Base-by-base conservation (phyloP, 2,888 invertebrate genomes). In the Agelastica alni region DNA sequence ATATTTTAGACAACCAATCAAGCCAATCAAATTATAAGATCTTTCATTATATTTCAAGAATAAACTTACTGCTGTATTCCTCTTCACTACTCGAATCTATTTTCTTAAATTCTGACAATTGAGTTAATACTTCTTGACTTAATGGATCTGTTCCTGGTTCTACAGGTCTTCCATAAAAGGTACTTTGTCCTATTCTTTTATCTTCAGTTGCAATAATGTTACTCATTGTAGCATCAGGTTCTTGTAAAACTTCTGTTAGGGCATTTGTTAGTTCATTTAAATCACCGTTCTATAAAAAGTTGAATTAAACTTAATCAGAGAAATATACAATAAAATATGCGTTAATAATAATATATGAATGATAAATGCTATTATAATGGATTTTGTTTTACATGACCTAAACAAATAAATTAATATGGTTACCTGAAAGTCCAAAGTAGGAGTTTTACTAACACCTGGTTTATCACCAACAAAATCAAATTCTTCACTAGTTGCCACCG, bases 31-130 rank as follows among this genome's bases (percentile, higher is more conserved):
- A n/a, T n/a, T n/a, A n/a, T n/a, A n/a, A n/a, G n/a, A n/a, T n/a
- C n/a, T n/a, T n/a, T n/a, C n/a, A n/a, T n/a, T n/a, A n/a, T n/a
- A n/a, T n/a, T n/a, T n/a, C n/a, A n/a, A n/a, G n/a, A 6, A 32
- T 52, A 44, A 53, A 64, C 68, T 64, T 55, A 61, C 52, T 53
- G 65, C 69, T 70, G 55, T 63, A 68, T 48, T 68, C 86, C 80
- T 89, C 89, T 69, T 89, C 89, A 47, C 86, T 86, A 58, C 87
- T 89, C 67, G 87, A 87, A 60, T 84, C 85, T 1, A 89, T 87
- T 73, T 91, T 91, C 87, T 89, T 89, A 58, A 83, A 81, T 71
- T 90, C 91, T 64, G 88, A 87, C 69, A 90, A 91, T 6, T 80
- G 77, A 6, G 79, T 70, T 14, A 73, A 63, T 13, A 68, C 64